Percentiles rank a stretch among this genome's conserved stretches.
phyloP scores from a whole-genome alignment of 2,797 vertebrate genomes.

The Odontamblyopus rebecca region DNA sequence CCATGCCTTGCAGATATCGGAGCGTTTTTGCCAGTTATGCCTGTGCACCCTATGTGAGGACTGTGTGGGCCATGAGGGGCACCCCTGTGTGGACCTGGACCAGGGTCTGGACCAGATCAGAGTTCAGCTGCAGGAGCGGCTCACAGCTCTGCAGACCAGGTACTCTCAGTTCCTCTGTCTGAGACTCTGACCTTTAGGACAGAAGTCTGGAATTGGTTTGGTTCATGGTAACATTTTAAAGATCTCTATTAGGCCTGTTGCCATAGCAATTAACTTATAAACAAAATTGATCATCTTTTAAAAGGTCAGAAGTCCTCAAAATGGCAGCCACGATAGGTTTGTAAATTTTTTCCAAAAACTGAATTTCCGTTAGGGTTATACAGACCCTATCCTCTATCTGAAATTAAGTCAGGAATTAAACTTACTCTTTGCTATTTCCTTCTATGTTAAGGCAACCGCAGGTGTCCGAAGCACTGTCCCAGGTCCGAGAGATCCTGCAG shows the following conservation, averaged over 20 bases:
- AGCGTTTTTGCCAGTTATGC: conserved; percentile 88
- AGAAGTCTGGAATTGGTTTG: no score
- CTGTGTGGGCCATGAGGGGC: conserved; percentile 87
- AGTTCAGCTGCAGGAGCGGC: conserved; percentile 82
- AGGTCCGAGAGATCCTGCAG: conserved; percentile 90
- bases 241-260: no score
- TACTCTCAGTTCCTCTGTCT: conserved; percentile 34
- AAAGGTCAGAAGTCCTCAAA: no score
- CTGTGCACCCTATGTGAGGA: conserved; percentile 89
- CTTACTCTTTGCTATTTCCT: background rate
- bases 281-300: no score
- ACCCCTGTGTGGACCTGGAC: conserved; percentile 83
- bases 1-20: conserved; percentile 78
- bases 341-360: no score
- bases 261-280: no score
- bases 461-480: conserved; percentile 86
- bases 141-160: conserved; percentile 88
- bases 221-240: no score
- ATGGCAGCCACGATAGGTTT: no score
- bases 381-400: no score
- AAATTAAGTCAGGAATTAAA: no score
- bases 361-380: no score
- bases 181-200: no score
- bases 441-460: conserved; percentile 84
- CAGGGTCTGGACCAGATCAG: conserved; percentile 89